These are phyloP conservation scores for Eretmocerus hayati DNA, from an alignment of 2,888 invertebrate species.

Conservation along the genomic window DNA sequence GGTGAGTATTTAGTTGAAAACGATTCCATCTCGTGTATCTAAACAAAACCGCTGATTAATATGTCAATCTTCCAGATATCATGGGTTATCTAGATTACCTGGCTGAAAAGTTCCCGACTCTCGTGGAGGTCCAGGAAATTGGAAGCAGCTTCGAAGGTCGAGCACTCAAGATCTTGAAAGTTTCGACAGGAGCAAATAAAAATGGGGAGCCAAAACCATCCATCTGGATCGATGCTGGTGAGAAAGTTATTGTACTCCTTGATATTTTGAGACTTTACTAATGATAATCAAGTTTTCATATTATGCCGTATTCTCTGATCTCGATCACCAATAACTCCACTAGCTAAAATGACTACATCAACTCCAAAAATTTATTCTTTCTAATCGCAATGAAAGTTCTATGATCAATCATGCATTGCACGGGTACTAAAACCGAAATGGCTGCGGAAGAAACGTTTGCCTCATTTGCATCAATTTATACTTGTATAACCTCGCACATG, in stretches of 20 bases:
- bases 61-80: conserved; percentile 51
- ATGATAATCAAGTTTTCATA: too few species aligned
- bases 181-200: conserved; percentile 47
- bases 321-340: too few species aligned
- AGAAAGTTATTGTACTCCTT: conserved; percentile 8
- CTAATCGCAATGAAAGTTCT: too few species aligned
- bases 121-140: conserved; percentile 62
- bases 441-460: too few species aligned
- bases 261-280: too few species aligned
- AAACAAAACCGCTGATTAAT: neutral
- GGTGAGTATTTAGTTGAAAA: conserved; percentile 33
- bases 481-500: too few species aligned
- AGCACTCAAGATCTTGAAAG: conserved; percentile 64
- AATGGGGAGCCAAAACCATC: conserved; percentile 55
- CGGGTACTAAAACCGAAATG: too few species aligned
- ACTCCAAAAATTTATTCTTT: too few species aligned
- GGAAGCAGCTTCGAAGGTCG: conserved; percentile 68
- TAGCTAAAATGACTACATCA: too few species aligned
- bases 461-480: too few species aligned
- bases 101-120: conserved; percentile 57
- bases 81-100: conserved; percentile 62
- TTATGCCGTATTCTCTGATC: too few species aligned
- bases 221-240: conserved; percentile 76
- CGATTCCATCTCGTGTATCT: neutral
- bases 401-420: too few species aligned